Percentiles rank a stretch among this genome's conserved stretches.
Evolutionary conservation across 1,140 invertebrate species (phyloP).

Genomic region (Anastrepha ludens): DNA sequence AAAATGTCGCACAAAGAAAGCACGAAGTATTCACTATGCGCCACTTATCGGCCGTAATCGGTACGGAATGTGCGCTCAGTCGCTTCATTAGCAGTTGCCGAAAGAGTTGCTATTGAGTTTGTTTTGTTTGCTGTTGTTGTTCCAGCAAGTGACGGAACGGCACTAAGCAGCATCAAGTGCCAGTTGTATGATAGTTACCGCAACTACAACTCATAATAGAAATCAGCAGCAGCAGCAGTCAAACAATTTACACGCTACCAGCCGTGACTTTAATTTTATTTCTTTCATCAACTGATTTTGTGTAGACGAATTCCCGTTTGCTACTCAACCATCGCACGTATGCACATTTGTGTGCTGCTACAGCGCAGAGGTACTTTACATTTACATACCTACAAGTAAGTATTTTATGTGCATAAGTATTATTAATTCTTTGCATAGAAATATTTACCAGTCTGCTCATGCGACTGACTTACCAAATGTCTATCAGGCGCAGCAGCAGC

Average conservation of each 20-base stretch:
- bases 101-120: not conserved
- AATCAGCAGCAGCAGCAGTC: slow-evolving; percentile 1
- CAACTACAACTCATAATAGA: not conserved
- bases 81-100: not conserved
- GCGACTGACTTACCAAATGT: no score
- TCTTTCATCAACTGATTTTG: not conserved
- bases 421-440: no score
- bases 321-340: not conserved
- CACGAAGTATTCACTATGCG: not conserved
- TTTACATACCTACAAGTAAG: no score
- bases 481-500: no score
- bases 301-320: not conserved
- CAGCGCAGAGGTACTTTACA: no score
- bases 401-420: no score
- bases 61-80: not conserved
- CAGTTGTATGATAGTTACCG: no score
- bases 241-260: not conserved
- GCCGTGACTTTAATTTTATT: slow-evolving; percentile 12
- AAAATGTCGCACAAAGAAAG: not conserved
- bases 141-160: not conserved
- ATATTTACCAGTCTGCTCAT: no score
- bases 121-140: not conserved
- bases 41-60: not conserved
- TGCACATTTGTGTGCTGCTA: no score
- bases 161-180: not conserved